phyloP scores from a whole-genome alignment of 2,113 vertebrate species.

The Pseudopipra pipra region DNA sequence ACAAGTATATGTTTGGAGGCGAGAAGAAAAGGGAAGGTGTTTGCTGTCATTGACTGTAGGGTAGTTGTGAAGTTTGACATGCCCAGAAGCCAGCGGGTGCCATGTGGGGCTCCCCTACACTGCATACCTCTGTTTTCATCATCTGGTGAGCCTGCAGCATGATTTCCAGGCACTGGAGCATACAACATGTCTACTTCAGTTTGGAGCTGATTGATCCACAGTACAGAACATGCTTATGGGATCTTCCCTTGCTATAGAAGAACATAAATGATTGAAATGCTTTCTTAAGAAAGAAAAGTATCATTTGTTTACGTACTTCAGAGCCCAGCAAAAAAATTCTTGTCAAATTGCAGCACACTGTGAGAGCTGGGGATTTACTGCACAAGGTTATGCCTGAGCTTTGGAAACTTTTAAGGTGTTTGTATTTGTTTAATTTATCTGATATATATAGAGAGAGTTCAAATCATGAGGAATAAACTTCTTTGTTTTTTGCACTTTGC shows the following conservation, averaged over 20 bases:
- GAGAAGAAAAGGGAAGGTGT: conserved; percentile 76
- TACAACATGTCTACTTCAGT: conserved; percentile 82
- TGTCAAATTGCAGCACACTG: conserved; percentile 1
- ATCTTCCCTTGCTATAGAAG: conserved; percentile 72
- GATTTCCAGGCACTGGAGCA: conserved; percentile 86
- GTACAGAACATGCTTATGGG: conserved; percentile 80
- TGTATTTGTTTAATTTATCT: conserved; percentile 24
- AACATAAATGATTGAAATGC: conserved; percentile 82
- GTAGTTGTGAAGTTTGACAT: conserved; percentile 82
- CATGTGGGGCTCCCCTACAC: conserved; percentile 80
- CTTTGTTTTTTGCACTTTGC: conserved; percentile 16
- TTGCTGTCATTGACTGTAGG: conserved; percentile 82
- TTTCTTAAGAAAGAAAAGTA: conserved; percentile 71
- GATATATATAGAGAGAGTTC: not conserved
- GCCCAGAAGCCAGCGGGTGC: conserved; percentile 81
- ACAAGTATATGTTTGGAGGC: conserved; percentile 75
- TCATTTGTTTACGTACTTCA: conserved; percentile 71
- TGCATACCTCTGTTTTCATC: conserved; percentile 86
- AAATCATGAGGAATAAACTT: not conserved
- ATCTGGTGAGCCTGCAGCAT: conserved; percentile 87
- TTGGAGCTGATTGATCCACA: conserved; percentile 90
- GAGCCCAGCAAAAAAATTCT: conserved; percentile 47
- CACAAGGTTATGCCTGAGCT: not conserved
- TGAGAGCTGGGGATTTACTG: conserved; percentile 8
- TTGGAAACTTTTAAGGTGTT: conserved; percentile 7